Evolutionary conservation across 2,888 invertebrate genomes (phyloP).

Genomic region (Lasioglossum morio): DNA sequence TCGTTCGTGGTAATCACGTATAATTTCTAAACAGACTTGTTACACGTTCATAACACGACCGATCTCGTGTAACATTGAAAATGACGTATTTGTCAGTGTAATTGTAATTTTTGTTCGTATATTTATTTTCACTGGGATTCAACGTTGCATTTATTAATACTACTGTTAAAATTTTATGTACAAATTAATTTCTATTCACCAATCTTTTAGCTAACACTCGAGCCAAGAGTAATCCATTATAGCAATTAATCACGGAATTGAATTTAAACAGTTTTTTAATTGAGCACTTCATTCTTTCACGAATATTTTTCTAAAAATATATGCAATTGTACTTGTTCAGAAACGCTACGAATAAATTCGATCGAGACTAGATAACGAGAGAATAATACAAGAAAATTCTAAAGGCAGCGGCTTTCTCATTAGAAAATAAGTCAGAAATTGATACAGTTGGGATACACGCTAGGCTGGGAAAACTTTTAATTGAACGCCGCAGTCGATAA

Average conservation of each 20-base stretch:
- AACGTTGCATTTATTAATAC: background rate
- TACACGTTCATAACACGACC: background rate
- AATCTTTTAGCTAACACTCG: background rate
- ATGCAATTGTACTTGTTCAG: background rate
- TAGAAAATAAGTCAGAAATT: background rate
- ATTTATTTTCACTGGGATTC: background rate
- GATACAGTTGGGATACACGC: background rate
- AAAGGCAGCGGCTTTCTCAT: background rate
- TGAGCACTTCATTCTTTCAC: background rate
- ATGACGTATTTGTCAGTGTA: background rate
- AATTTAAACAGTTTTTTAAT: background rate
- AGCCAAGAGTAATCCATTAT: background rate
- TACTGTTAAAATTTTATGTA: background rate
- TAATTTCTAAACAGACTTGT: background rate
- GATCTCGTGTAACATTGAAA: background rate
- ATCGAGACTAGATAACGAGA: background rate
- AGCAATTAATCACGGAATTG: background rate
- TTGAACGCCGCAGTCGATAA: constrained; percentile 7
- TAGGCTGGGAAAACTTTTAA: background rate
- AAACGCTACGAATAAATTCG: background rate
- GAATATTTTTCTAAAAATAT: background rate
- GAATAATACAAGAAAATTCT: background rate
- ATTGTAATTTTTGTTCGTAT: background rate
- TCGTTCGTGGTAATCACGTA: background rate
- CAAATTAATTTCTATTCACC: background rate